Conservation (phyloP, 2,888 invertebrate genomes). For the Perithous albicinctus region DNA sequence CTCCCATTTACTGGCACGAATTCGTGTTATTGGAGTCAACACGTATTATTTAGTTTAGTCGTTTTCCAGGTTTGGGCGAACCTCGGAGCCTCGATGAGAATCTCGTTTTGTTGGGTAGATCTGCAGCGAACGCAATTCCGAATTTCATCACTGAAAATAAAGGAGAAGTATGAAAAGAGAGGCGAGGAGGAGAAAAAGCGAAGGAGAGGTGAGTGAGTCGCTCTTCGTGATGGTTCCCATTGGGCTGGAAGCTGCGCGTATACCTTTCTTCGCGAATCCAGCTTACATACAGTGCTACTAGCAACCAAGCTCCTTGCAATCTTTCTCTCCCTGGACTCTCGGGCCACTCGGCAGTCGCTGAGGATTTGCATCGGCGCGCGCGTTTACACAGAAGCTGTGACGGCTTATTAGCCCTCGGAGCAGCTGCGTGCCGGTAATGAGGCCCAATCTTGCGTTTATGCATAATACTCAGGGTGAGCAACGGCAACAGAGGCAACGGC, state of each 20-base stretch:
- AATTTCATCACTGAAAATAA: constrained; percentile 51
- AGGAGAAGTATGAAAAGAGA: constrained; percentile 10
- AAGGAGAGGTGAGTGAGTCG: background rate
- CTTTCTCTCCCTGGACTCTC: constrained; percentile 40
- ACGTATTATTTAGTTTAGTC: constrained; percentile 26
- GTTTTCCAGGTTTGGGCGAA: constrained; percentile 21
- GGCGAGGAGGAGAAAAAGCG: background rate
- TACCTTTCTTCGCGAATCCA: background rate
- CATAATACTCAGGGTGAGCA: constrained; percentile 73
- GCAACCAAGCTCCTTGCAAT: constrained; percentile 59
- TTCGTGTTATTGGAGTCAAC: constrained; percentile 28
- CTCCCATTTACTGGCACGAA: constrained; percentile 32
- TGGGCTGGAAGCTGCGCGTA: constrained; percentile 29
- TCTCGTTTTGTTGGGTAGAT: constrained; percentile 43
- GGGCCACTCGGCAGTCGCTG: constrained; percentile 63
- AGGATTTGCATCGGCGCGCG: constrained; percentile 77
- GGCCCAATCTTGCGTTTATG: constrained; percentile 78
- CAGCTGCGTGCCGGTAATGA: constrained; percentile 83
- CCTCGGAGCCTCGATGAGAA: constrained; percentile 32
- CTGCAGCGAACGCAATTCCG: constrained; percentile 47
- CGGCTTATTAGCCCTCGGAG: constrained; percentile 82
- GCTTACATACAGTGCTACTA: constrained; percentile 40
- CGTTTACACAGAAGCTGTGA: constrained; percentile 82
- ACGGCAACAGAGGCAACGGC: constrained; percentile 33
- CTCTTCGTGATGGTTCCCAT: constrained; percentile 33